Evolutionary conservation across 2,888 invertebrate genomes (phyloP), one percentile per base, ranked within the genome.

Genomic region (Cabera pusaria): DNA sequence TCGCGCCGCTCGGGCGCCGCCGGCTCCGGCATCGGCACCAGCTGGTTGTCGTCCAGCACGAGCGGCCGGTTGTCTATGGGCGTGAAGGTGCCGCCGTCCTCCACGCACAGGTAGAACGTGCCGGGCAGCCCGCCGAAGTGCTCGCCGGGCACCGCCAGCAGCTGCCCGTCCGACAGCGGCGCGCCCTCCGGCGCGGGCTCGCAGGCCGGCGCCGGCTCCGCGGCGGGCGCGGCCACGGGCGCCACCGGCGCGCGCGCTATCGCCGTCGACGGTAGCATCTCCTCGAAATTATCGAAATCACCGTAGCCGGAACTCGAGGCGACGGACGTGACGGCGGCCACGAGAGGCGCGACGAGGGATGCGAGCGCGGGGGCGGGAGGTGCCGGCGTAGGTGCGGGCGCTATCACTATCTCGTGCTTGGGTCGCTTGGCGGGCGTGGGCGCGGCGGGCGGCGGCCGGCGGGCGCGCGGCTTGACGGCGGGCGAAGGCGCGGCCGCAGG

Each of bases 81-180:
- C 8, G 93, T 93, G 34, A 93, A 90, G 24, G 92, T 92, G 22
- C 94, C 93, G 35, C 92, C 91, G 51, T 94, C 93, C 55, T 93
- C 93, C n/a, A 93, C 85, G 45, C 95, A 93, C 16, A 95, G 85
- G 68, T 94, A 93, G 65, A 94, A 94, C 0, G 93, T 92, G 42
- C 94, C 93, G 0, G 92, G 91, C 11, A 93, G 93, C 2, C 94
- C 94, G 31, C 93, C 93, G 41, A 92, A 91, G 52, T 92, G 92
- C 56, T 93, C 94, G 8, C 94, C 94, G 9, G 94, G 94, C 23
- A 95, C 88, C 6, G 94, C 94, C 64, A 93, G 83, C 56, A 94
- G 89, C 66, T 93, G 93, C 0, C 92, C 91, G 61, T 65, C 51
- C 7, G 71, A 17, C 5, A 32, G 17, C n/a, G 59, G 74, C 39